Evolutionary conservation across 2,888 invertebrate species (phyloP), one percentile per base, ranked within the genome.

Genomic region (Polyommatus icarus): DNA sequence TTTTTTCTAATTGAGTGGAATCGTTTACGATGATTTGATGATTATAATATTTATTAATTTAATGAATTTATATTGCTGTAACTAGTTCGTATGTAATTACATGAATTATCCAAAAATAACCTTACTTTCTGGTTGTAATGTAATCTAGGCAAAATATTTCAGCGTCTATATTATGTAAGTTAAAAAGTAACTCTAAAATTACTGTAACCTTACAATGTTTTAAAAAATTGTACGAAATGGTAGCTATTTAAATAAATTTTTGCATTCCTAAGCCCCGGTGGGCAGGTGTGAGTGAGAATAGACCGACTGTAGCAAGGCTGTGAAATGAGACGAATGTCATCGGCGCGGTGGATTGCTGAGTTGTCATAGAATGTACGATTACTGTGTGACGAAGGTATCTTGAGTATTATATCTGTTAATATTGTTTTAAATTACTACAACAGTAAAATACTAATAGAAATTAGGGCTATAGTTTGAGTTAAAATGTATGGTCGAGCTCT

Each of bases 261-360:
- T 87, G 92, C 92, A 92, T 92, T 93, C 92, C 92, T 91, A 88
- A 86, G 88, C 86, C 73, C 46, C 10, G 86, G 84, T 79, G 85
- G 87, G 88, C 86, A 88, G 87, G 90, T 90, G 82, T 84, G 89
- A 89, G 89, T 90, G 91, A 89, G 89, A 90, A 90, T 88, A 88
- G 88, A 89, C 88, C 89, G 91, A 92, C 90, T 92, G 89, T 89
- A 89, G 93, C 84, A 90, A 91, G 93, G 93, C 93, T 94, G 93
- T 94, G 93, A 94, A 89, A 87, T 87, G 85, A 87, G 88, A 87
- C 88, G 90, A 84, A 86, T 84, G 89, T 86, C 85, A 87, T 36
- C 24, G 57, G 67, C 75, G 76, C 29, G 18, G 71, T 50, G 59
- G 59, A 57, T 50, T 57, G 67, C 71, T 40, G 36, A 32, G n/a